These are phyloP conservation scores for Aphelocoma coerulescens DNA, from an alignment of 2,113 vertebrate genomes.

Conservation along the genomic window DNA sequence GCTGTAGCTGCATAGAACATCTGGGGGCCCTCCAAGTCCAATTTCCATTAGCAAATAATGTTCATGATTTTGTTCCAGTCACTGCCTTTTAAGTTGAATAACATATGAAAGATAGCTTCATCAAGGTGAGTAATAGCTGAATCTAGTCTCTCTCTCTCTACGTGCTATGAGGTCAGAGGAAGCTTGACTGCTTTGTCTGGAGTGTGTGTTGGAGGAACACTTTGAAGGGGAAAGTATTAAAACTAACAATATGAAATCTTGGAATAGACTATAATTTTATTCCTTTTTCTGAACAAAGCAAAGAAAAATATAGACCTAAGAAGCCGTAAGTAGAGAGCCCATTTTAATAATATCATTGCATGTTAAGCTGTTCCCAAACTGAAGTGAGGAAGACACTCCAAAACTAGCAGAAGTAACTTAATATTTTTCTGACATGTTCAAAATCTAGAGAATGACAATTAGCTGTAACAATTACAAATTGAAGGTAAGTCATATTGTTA, in stretches of 20 bases:
- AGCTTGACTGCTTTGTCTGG: neutral
- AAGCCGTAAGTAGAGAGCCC: neutral
- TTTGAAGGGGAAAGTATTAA: neutral
- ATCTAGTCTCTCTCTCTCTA: neutral
- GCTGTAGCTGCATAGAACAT: neutral
- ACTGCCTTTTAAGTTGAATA: neutral
- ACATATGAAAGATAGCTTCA: neutral
- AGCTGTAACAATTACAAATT: neutral
- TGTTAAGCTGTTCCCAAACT: neutral
- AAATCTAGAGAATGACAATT: neutral
- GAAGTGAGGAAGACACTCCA: neutral
- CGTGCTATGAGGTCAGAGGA: neutral
- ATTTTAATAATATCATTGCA: neutral
- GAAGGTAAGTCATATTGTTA: neutral
- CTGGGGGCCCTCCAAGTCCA: neutral
- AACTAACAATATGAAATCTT: neutral
- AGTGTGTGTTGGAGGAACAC: neutral
- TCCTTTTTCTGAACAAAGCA: neutral
- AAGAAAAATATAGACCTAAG: neutral
- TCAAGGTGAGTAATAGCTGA: neutral
- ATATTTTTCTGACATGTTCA: neutral
- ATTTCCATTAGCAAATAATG: slow-evolving; percentile 7
- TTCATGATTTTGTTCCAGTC: slow-evolving; percentile 20
- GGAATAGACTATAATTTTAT: neutral
- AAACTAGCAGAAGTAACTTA: neutral